Evolutionary conservation across 2,888 invertebrate species (phyloP).

Genomic region (Cryptocephalus moraei): DNA sequence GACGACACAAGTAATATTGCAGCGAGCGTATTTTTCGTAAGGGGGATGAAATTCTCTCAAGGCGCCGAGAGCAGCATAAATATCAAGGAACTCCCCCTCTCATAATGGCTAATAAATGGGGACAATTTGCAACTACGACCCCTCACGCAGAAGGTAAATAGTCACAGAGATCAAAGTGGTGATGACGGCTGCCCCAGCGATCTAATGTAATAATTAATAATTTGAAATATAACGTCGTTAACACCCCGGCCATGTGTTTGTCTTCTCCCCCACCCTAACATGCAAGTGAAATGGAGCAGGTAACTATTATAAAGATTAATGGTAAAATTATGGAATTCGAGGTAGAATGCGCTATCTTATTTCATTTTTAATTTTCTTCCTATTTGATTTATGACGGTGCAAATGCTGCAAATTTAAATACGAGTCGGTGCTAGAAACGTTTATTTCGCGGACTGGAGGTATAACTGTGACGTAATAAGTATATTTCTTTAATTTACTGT

Average conservation of each 20-base stretch:
- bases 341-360: slow-evolving; percentile 21
- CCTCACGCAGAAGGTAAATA: slow-evolving; percentile 10
- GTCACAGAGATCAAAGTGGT: slow-evolving; percentile 13
- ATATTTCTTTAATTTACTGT: slow-evolving; percentile 4
- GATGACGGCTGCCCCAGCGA: slow-evolving; percentile 8
- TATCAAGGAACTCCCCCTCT: no score
- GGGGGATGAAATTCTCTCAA: no score
- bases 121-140: slow-evolving; percentile 6
- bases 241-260: slow-evolving; percentile 32
- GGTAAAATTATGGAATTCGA: slow-evolving; percentile 19
- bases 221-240: slow-evolving; percentile 34
- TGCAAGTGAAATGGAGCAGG: slow-evolving; percentile 21
- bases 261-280: slow-evolving; percentile 16
- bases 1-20: no score
- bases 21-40: no score
- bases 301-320: slow-evolving; percentile 29
- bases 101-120: no score
- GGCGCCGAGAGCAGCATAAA: no score
- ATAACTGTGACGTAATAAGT: no score
- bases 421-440: slow-evolving; percentile 1
- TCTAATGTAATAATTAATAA: slow-evolving; percentile 29
- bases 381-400: slow-evolving; percentile 19
- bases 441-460: no score
- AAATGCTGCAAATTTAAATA: slow-evolving; percentile 16
- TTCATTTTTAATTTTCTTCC: slow-evolving; percentile 24